Conservation (phyloP, 2,113 vertebrate genomes). For the Furnarius figulus region DNA sequence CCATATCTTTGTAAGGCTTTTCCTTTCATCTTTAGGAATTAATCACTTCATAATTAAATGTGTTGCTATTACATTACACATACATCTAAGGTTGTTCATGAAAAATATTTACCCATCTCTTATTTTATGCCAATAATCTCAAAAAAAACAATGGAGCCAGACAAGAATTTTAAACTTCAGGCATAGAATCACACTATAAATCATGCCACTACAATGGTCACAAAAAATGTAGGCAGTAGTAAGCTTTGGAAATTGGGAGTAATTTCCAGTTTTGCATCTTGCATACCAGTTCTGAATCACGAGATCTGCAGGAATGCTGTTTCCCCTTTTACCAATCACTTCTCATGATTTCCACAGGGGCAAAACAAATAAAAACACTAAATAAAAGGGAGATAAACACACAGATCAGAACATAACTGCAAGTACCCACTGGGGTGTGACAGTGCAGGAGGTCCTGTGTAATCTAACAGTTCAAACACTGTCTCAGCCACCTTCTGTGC, state of each 20-base stretch:
- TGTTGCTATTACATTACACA: neutral
- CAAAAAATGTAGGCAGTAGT: neutral
- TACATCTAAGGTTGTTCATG: fast-evolving
- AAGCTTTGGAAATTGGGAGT: neutral
- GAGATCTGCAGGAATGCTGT: fast-evolving
- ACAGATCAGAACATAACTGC: neutral
- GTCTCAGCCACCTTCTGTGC: neutral
- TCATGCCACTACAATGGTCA: neutral
- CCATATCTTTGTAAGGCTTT: neutral
- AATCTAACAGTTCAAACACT: neutral
- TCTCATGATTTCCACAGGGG: neutral
- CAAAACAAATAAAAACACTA: neutral
- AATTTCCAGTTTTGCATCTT: neutral
- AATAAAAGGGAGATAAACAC: neutral
- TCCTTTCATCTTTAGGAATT: neutral
- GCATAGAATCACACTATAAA: neutral
- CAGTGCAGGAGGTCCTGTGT: neutral
- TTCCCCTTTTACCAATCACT: neutral
- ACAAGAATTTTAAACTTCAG: neutral
- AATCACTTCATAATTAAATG: neutral
- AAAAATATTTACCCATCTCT: neutral
- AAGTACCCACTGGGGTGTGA: neutral
- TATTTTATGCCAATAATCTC: neutral
- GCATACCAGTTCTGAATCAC: neutral
- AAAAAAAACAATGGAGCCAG: neutral